These are phyloP conservation scores for Argyra leucocephala DNA, from an alignment of 2,888 invertebrate genomes.

Conservation along the genomic window DNA sequence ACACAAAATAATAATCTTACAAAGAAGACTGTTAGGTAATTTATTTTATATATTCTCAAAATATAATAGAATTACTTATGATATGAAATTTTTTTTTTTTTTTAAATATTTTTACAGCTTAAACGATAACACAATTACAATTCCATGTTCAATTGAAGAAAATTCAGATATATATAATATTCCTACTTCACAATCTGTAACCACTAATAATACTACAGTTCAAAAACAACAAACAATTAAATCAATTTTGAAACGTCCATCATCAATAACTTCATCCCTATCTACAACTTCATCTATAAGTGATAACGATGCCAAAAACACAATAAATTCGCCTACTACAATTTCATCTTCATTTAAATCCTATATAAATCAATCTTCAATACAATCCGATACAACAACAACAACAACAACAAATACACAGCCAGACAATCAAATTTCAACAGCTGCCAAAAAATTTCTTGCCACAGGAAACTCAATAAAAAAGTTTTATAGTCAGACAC, in stretches of 20 bases:
- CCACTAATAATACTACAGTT: not conserved
- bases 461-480: not conserved
- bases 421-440: not conserved
- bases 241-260: slow-evolving; percentile 52
- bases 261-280: slow-evolving; percentile 34
- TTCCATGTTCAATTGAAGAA: not conserved
- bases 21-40: slow-evolving; percentile 16
- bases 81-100: too few species aligned
- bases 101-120: not conserved
- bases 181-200: slow-evolving; percentile 30
- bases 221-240: slow-evolving; percentile 41
- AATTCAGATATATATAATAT: slow-evolving; percentile 14
- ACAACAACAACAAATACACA: slow-evolving; percentile 13
- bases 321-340: not conserved
- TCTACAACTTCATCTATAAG: slow-evolving; percentile 36
- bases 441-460: not conserved
- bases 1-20: slow-evolving; percentile 15
- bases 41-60: too few species aligned
- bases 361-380: slow-evolving; percentile 15
- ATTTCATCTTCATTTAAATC: slow-evolving; percentile 17
- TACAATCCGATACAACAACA: slow-evolving; percentile 14
- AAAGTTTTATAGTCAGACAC: not conserved
- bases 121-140: not conserved
- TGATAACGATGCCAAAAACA: slow-evolving; percentile 35
- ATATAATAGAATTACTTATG: too few species aligned